phyloP scores from a whole-genome alignment of 2,888 invertebrate species.

The Limnephilus auricula region DNA sequence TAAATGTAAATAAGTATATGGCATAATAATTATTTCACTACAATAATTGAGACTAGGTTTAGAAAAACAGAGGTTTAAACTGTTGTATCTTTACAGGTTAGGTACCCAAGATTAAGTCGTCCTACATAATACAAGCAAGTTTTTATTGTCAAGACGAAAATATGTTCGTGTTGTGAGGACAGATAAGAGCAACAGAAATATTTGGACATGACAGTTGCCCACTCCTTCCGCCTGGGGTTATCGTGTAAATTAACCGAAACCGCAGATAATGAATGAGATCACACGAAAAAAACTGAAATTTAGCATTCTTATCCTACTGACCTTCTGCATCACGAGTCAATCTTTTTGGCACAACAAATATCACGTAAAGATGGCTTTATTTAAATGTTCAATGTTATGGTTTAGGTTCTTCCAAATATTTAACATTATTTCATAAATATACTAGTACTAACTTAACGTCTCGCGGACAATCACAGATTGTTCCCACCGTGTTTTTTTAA shows the following conservation, averaged over 20 bases:
- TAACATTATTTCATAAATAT: no score
- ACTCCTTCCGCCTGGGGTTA: constrained; percentile 31
- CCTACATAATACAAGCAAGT: background rate
- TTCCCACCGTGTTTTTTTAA: background rate
- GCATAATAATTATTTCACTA: no score
- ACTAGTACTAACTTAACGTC: background rate
- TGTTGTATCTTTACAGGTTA: background rate
- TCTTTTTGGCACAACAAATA: background rate
- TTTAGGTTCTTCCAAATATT: background rate
- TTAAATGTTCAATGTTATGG: background rate
- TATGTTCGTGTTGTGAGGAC: background rate
- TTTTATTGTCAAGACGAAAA: background rate
- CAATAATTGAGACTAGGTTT: background rate
- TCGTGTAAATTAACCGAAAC: constrained; percentile 30
- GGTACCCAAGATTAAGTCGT: background rate
- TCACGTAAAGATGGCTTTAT: background rate
- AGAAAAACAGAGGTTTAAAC: background rate
- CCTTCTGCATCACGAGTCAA: constrained; percentile 30
- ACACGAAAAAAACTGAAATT: constrained; percentile 22
- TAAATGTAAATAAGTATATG: background rate
- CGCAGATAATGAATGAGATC: constrained; percentile 33
- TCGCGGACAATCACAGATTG: background rate
- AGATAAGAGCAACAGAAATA: background rate
- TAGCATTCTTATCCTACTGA: constrained; percentile 36
- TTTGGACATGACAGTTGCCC: constrained; percentile 19